Conservation (phyloP, 2,888 invertebrate species). For the Aromia moschata region DNA sequence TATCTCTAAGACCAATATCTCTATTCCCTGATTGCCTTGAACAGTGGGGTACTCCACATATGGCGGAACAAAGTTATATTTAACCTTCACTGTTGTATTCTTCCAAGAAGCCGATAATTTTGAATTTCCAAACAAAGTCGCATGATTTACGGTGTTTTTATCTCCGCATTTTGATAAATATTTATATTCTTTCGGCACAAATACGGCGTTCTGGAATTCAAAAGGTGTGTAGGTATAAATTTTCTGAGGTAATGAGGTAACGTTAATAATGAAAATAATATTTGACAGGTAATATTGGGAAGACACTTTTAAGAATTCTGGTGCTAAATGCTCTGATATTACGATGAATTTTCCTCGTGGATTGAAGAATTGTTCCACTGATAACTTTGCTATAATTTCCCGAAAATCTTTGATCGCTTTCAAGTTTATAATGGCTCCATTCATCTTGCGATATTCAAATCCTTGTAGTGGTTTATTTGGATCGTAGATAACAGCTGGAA, state of each 20-base stretch:
- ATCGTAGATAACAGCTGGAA: neutral
- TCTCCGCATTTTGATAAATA: neutral
- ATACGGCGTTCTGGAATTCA: conserved; percentile 7
- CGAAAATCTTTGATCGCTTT: neutral
- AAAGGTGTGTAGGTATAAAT: conserved; percentile 4
- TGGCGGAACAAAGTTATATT: conserved; percentile 8
- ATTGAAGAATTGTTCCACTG: conserved; percentile 11
- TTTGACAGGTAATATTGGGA: conserved; percentile 11
- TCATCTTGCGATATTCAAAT: neutral
- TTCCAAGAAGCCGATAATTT: conserved; percentile 8
- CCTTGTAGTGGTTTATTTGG: neutral
- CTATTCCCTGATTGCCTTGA: neutral
- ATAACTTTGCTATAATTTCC: neutral
- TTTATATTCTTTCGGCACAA: conserved; percentile 5
- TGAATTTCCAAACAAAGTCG: neutral
- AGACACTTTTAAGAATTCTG: neutral
- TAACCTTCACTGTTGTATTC: conserved; percentile 10
- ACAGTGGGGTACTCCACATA: neutral
- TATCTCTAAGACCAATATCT: conserved; percentile 3
- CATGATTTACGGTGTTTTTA: neutral
- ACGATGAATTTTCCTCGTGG: conserved; percentile 14
- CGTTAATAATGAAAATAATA: neutral
- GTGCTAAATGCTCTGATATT: neutral
- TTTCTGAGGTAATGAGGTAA: neutral
- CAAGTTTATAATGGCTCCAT: conserved; percentile 11